phyloP scores from a whole-genome alignment of 2,797 vertebrate genomes.

The Nyctalus aviator region DNA sequence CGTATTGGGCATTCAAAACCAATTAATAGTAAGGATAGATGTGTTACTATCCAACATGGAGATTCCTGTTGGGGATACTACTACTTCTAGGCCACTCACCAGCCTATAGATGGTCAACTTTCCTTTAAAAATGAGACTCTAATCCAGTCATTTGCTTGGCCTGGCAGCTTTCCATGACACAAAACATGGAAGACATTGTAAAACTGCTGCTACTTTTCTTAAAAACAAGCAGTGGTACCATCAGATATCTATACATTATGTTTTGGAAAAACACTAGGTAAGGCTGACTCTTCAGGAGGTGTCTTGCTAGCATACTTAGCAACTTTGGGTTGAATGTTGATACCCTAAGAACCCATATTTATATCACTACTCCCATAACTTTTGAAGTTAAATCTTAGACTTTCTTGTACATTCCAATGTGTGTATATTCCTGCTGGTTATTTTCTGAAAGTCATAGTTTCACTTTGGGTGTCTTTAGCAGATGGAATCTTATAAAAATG shows the following conservation, averaged over 20 bases:
- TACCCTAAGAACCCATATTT: conserved; percentile 2
- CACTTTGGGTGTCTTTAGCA: conserved; percentile 37
- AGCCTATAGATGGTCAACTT: background rate
- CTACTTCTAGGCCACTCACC: background rate
- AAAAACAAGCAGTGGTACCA: background rate
- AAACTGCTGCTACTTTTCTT: background rate
- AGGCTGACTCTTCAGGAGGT: background rate
- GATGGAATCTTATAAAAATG: conserved; percentile 47
- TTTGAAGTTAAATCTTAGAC: conserved; percentile 35
- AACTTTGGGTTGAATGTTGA: background rate
- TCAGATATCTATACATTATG: background rate
- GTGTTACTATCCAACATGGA: background rate
- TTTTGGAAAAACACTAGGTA: background rate
- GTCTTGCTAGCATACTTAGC: background rate
- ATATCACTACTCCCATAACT: background rate
- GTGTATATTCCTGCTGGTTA: background rate
- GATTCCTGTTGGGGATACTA: background rate
- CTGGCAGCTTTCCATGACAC: background rate
- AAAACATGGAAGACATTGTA: background rate
- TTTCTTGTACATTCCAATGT: conserved; percentile 25
- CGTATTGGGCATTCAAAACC: background rate
- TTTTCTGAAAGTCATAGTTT: conserved; percentile 63
- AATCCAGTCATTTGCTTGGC: background rate
- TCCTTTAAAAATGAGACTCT: background rate
- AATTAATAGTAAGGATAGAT: background rate